Percentiles rank a stretch among this genome's conserved stretches.
Conservation (phyloP, 2,113 vertebrate species). For the Lophochroa leadbeateri region DNA sequence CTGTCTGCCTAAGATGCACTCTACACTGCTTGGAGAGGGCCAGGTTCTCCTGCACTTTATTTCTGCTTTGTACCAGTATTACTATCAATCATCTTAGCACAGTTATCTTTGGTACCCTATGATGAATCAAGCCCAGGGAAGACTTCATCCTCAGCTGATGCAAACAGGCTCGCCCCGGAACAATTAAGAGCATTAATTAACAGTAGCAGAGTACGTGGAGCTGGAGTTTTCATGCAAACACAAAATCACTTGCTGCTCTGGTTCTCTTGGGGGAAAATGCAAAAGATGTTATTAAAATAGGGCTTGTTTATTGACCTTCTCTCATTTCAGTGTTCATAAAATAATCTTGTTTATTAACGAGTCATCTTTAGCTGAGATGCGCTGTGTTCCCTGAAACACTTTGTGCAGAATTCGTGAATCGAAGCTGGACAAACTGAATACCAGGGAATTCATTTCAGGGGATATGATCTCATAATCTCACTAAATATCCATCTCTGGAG, state of each 20-base stretch:
- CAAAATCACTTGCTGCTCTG: neutral
- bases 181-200: neutral
- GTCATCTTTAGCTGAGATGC: neutral
- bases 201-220: neutral
- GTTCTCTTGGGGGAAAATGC: neutral
- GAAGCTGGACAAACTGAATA: conserved; percentile 38
- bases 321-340: conserved; percentile 13
- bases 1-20: neutral
- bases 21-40: neutral
- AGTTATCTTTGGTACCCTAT: neutral
- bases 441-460: conserved; percentile 35
- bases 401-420: conserved; percentile 14
- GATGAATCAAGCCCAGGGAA: neutral
- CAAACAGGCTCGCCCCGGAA: neutral
- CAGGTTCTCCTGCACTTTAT: neutral
- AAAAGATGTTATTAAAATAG: conserved; percentile 10
- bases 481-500: conserved; percentile 45
- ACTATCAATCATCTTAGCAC: neutral
- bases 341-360: conserved; percentile 29
- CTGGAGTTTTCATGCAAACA: neutral
- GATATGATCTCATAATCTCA: conserved; percentile 47
- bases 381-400: conserved; percentile 4
- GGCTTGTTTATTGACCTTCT: conserved; percentile 43
- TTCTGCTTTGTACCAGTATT: neutral
- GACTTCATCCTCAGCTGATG: neutral